Evolutionary conservation across 2,888 invertebrate species (phyloP).

Genomic region (Drosophila pegasa): DNA sequence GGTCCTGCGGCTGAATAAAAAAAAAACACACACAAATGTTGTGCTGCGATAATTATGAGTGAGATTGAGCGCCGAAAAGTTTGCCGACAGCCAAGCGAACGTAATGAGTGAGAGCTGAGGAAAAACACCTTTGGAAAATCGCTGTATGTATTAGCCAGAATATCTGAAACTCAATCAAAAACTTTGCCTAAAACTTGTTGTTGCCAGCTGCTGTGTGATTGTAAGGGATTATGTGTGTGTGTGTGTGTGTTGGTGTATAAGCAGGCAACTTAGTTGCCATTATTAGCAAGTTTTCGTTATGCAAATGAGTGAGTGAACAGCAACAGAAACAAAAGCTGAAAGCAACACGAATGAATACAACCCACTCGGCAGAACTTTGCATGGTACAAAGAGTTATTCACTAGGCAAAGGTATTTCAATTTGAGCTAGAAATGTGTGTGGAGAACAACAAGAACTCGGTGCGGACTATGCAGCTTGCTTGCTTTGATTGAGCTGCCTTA

Average conservation of each 20-base stretch:
- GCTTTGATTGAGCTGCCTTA: too few species aligned
- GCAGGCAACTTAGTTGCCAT: slow-evolving; percentile 50
- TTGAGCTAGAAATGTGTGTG: neutral
- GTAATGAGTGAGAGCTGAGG: slow-evolving; percentile 38
- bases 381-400: neutral
- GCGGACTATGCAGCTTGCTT: neutral
- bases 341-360: slow-evolving; percentile 20
- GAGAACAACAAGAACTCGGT: neutral
- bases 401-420: neutral
- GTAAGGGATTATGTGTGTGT: slow-evolving; percentile 2
- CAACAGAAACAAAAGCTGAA: slow-evolving; percentile 12
- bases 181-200: slow-evolving; percentile 50
- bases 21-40: slow-evolving; percentile 4
- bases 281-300: slow-evolving; percentile 57
- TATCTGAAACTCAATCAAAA: slow-evolving; percentile 53
- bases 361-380: neutral
- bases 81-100: slow-evolving; percentile 28
- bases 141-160: slow-evolving; percentile 29
- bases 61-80: slow-evolving; percentile 49
- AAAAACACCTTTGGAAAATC: slow-evolving; percentile 49
- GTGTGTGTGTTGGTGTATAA: slow-evolving; percentile 23
- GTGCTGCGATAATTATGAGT: slow-evolving; percentile 45
- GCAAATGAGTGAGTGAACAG: slow-evolving; percentile 46
- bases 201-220: slow-evolving; percentile 34
- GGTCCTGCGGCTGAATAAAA: slow-evolving; percentile 22